phyloP scores from a whole-genome alignment of 2,797 vertebrate species.

The Diceros bicornis region DNA sequence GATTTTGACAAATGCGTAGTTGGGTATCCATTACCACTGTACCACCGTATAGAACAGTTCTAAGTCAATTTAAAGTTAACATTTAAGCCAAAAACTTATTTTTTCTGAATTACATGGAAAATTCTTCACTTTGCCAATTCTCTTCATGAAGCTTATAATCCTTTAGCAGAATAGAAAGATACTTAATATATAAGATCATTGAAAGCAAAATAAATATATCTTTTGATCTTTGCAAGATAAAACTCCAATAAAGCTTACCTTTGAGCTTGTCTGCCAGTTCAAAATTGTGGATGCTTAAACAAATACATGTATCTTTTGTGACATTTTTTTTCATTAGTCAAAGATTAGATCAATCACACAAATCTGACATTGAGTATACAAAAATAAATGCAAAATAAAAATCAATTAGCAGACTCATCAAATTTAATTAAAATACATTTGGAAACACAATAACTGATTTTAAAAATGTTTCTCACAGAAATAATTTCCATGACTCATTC shows the following conservation, averaged over 20 bases:
- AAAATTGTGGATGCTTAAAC: slow-evolving; percentile 30
- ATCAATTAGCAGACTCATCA: not conserved
- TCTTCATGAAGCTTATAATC: not conserved
- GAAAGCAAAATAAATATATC: slow-evolving; percentile 52
- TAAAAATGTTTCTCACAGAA: not conserved
- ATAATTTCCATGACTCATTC: not conserved
- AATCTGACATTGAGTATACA: not conserved
- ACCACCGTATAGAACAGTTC: not conserved
- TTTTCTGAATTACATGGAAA: slow-evolving; percentile 31
- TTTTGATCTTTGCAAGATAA: slow-evolving; percentile 50
- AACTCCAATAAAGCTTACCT: slow-evolving; percentile 38
- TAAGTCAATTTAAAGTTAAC: slow-evolving; percentile 30
- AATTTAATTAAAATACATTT: slow-evolving; percentile 27
- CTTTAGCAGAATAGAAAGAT: slow-evolving; percentile 29
- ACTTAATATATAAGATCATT: slow-evolving; percentile 14
- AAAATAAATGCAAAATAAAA: slow-evolving; percentile 37
- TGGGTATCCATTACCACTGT: not conserved
- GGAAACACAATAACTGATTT: slow-evolving; percentile 35
- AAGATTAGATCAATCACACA: not conserved
- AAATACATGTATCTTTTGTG: not conserved
- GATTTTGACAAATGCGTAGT: not conserved
- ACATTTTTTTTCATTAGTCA: not conserved
- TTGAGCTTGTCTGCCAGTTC: slow-evolving; percentile 22
- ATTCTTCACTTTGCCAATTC: slow-evolving; percentile 23
- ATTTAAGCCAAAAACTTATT: slow-evolving; percentile 5